Conservation (phyloP, 2,113 vertebrate genomes). For the Sakesphorus luctuosus region DNA sequence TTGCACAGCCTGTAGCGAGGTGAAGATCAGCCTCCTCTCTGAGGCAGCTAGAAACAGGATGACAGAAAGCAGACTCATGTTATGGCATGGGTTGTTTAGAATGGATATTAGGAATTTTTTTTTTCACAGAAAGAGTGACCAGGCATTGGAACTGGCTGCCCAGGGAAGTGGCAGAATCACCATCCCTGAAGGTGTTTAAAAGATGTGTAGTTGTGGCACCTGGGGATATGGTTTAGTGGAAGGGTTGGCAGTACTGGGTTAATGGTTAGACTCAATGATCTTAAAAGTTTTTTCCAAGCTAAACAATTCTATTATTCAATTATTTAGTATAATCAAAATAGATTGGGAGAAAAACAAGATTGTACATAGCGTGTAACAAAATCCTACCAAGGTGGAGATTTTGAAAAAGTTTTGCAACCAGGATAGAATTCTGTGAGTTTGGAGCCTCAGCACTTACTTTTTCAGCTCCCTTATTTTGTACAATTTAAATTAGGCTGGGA, state of each 20-base stretch:
- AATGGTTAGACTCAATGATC: background rate
- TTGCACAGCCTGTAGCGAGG: background rate
- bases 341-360: background rate
- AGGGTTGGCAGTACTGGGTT: background rate
- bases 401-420: background rate
- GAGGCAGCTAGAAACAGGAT: background rate
- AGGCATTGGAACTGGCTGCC: accelerated
- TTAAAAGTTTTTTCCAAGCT: background rate
- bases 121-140: background rate
- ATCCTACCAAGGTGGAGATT: background rate
- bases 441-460: background rate
- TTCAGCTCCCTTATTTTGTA: background rate
- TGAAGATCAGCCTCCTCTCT: background rate
- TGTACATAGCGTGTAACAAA: background rate
- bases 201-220: background rate
- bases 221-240: background rate
- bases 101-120: background rate
- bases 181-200: background rate
- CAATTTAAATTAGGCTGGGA: background rate
- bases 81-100: background rate
- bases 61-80: background rate
- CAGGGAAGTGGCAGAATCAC: background rate
- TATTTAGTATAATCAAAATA: background rate
- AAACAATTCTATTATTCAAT: background rate
- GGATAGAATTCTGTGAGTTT: background rate